A percentile compares a stretch with the other conserved stretches of the same genome.
phyloP scores from a whole-genome alignment of 2,113 vertebrate species.

The Labeo catla region DNA sequence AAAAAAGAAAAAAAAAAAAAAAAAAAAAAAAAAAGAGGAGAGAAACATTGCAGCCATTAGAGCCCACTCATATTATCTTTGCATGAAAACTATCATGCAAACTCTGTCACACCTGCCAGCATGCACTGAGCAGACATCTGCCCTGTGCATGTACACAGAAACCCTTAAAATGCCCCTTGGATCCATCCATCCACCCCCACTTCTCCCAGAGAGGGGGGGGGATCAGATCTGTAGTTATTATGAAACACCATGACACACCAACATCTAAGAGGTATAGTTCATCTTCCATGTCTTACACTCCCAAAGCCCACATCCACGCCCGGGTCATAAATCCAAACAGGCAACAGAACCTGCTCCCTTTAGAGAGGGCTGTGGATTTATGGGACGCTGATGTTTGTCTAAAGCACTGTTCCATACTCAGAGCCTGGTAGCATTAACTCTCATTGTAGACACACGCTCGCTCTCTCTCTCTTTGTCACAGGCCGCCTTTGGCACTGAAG shows the following conservation, averaged over 20 bases:
- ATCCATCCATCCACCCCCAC: conserved; percentile 52
- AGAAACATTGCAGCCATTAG: conserved; percentile 60
- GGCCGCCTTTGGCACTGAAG: conserved; percentile 16
- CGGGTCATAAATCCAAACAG: conserved; percentile 60
- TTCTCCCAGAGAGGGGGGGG: not conserved
- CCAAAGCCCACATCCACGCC: conserved; percentile 52
- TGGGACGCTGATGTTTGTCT: conserved; percentile 54
- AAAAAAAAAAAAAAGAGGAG: conserved; percentile 34
- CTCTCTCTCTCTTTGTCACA: not conserved
- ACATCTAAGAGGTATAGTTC: conserved; percentile 37
- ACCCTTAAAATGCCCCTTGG: conserved; percentile 11
- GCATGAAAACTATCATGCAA: conserved; percentile 87
- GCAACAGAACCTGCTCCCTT: conserved; percentile 52
- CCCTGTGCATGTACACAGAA: conserved; percentile 71
- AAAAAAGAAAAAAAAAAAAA: conserved; percentile 71
- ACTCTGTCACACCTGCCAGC: conserved; percentile 61
- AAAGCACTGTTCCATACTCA: conserved; percentile 38
- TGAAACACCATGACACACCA: conserved; percentile 26
- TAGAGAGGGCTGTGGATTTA: conserved; percentile 59
- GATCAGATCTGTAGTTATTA: conserved; percentile 44
- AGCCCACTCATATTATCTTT: conserved; percentile 77
- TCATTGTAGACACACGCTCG: conserved; percentile 59
- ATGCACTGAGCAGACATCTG: conserved; percentile 68
- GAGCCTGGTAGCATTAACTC: conserved; percentile 47
- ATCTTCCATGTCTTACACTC: conserved; percentile 37